Base-by-base conservation (phyloP, 35 echinoderm and acorn worm species). In the Heliocidaris erythrogramma region DNA sequence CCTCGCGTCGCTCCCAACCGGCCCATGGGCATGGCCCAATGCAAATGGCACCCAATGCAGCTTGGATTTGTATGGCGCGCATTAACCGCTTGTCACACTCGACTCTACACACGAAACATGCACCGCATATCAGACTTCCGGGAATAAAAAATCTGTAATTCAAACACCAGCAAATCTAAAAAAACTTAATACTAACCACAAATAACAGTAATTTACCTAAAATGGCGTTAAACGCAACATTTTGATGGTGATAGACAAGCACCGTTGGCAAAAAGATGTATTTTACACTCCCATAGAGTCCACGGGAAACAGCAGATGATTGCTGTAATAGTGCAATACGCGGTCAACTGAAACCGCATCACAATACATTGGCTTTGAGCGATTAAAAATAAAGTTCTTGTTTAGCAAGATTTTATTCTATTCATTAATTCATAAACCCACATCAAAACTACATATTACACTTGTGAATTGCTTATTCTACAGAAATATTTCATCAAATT, bases 121-220 rank as follows among this genome's bases (percentile, higher is more conserved):
- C 59, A 53, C 92, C 17, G 30, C 30, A 93, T 31, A 93, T 93
- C 94, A 65, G 85, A 95, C 94, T 95, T 95, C 94, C 94, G 94
- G 94, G 94, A 88, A 18, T 78, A 78, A 78, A 78, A 78, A 78
- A 21, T 27, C 65, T 24, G 7, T 78, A 78, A 78, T 78, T 78
- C 65, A 78, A 78, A 27, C 65, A 78, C 65, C 17, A 78, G 27
- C 65, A 78, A 7, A 27, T n/a, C 13, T 35, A 16, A 85, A 94
- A 94, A 85, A 32, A 85, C 93, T 69, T 94, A 9, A 84, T 85
- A 94, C 61, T 32, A 85, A 85, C n/a, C 27, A 48, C 24, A 69
- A 47, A 85, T 48, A 71, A 32, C 18, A 9, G n/a, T 47, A 6
- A 89, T 52, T 95, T 31, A 95, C 94, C 86, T 89, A 32, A 48